Evolutionary conservation across 2,113 vertebrate species (phyloP).

Genomic region (Corydoras maculifer): DNA sequence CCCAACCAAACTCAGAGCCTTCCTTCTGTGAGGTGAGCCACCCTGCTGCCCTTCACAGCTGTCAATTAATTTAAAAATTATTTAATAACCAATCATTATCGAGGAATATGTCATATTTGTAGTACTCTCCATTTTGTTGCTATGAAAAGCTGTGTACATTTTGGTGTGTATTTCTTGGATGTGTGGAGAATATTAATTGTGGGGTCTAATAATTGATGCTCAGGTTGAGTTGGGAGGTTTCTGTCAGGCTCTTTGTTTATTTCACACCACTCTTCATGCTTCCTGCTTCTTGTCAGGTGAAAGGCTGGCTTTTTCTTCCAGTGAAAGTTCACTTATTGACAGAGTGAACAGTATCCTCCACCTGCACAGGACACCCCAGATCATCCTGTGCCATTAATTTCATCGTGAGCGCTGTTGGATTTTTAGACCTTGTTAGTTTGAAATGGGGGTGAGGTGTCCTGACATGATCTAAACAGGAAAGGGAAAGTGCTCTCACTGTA

Average conservation of each 20-base stretch:
- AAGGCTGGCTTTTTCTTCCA: slow-evolving; percentile 50
- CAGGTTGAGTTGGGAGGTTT: slow-evolving; percentile 47
- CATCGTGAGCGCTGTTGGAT: slow-evolving; percentile 48
- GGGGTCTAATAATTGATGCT: slow-evolving; percentile 61
- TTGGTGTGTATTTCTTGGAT: neutral
- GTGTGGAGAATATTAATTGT: slow-evolving; percentile 55
- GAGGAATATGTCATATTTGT: no score
- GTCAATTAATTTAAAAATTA: no score
- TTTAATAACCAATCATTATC: no score
- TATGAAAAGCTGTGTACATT: neutral
- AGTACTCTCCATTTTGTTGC: neutral
- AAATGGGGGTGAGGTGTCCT: slow-evolving; percentile 53
- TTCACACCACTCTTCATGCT: slow-evolving; percentile 46
- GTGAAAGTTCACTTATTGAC: slow-evolving; percentile 40
- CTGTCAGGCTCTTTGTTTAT: slow-evolving; percentile 53
- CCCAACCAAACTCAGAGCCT: no score
- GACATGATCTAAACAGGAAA: slow-evolving; percentile 67
- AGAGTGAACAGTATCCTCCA: slow-evolving; percentile 11
- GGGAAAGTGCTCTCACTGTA: slow-evolving; percentile 54
- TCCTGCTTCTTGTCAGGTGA: slow-evolving; percentile 53
- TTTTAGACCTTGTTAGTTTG: slow-evolving; percentile 53
- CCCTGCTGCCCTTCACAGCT: no score
- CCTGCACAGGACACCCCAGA: slow-evolving; percentile 25
- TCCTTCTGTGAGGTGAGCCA: no score
- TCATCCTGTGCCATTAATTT: slow-evolving; percentile 13